Base-by-base conservation (phyloP, 2,888 invertebrate genomes). In the Ormyrus pomaceus region DNA sequence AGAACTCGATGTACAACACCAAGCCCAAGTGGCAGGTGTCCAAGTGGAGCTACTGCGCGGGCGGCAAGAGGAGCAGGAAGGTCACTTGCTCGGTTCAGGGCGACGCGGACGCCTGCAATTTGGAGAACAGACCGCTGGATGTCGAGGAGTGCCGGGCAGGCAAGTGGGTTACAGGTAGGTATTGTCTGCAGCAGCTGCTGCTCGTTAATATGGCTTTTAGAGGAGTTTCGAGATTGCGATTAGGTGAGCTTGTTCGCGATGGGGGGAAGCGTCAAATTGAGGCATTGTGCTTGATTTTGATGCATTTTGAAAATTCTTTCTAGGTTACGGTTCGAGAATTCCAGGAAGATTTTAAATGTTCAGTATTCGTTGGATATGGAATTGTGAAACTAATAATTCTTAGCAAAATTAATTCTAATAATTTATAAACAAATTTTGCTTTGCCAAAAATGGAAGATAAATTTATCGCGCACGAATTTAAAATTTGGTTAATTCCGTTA, bases 11-110 rank as follows among this genome's bases (percentile, higher is more conserved):
- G 83, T 89, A 89, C 81, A 87, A 87, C 70, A 85, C 87, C 7
- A 89, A 88, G 65, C 86, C 89, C 0, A 88, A 87, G 73, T 89
- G 89, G 89, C 86, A 85, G 55, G 87, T 88, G 0, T 87, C 88
- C 9, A 87, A 87, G 70, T 89, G 89, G 89, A 87, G 86, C 70
- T 85, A 85, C 46, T 89, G 89, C 61, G n/a, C 80, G 19, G 83
- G 82, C 6, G 87, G 88, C 0, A 87, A 85, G 66, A 84, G 88
- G 62, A 87, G 68, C 56, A 84, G 89, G 70, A 87, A 87, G 65
- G 88, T 89, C 0, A 86, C 82, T 5, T 89, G 89, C 61, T 86
- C 89, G n/a, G 77, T 84, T 19, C 79, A 84, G 2, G 87, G 85
- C 5, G 88, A 87, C 2, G 53, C 56, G 0, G 0, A 2, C 10